phyloP scores from a whole-genome alignment of 2,113 vertebrate genomes.

The Leptocoma aspasia region DNA sequence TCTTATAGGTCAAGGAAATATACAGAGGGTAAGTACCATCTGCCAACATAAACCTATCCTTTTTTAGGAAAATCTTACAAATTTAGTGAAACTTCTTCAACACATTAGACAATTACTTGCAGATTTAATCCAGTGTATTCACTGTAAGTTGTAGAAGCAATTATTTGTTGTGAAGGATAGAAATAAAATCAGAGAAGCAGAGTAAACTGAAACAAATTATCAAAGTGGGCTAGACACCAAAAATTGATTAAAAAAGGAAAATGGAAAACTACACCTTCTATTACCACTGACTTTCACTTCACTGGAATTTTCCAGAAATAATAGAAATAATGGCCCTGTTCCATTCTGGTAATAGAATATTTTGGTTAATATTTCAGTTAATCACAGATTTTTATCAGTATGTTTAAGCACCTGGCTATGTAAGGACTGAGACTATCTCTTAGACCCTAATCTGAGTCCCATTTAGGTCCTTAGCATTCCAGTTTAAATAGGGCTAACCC shows the following conservation, averaged over 20 bases:
- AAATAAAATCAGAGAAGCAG: background rate
- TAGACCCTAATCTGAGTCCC: background rate
- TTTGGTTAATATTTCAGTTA: background rate
- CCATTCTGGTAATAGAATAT: background rate
- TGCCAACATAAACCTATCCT: background rate
- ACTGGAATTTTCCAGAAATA: background rate
- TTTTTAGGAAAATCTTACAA: background rate
- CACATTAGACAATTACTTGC: background rate
- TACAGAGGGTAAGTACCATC: slow-evolving; percentile 53
- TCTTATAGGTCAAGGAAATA: slow-evolving; percentile 53
- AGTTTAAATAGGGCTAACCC: background rate
- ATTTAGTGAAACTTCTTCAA: background rate
- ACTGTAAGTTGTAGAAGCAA: background rate
- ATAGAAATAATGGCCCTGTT: background rate
- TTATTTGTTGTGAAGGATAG: background rate
- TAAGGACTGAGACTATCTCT: background rate
- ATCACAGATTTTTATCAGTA: background rate
- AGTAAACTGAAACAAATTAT: background rate
- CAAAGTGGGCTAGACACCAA: background rate
- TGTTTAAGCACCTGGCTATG: background rate
- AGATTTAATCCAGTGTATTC: background rate
- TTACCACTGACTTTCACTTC: background rate
- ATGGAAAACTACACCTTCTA: background rate
- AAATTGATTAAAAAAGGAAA: background rate
- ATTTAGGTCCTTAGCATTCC: background rate